Evolutionary conservation across 2,888 invertebrate genomes (phyloP).

Genomic region (Boloria selene): DNA sequence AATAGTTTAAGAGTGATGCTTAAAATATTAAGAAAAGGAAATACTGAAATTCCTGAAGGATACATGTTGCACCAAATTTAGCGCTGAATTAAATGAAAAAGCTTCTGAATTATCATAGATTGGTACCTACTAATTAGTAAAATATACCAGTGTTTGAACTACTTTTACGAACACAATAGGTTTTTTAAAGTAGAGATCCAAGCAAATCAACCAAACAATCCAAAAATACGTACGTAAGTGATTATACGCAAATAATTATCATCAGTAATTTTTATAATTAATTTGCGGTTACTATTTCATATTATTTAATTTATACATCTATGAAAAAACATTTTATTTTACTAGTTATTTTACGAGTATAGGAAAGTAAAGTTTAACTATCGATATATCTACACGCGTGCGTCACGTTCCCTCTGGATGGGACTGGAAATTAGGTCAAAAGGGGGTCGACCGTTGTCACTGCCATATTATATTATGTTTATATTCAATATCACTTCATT

Average conservation of each 20-base stretch:
- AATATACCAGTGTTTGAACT: too few relatives aligned
- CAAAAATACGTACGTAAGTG: too few relatives aligned
- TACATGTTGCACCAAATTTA: background rate
- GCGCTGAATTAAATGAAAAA: background rate
- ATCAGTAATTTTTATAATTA: too few relatives aligned
- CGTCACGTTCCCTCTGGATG: slow-evolving; percentile 69
- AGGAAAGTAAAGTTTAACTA: slow-evolving; percentile 1
- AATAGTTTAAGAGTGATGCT: slow-evolving; percentile 16
- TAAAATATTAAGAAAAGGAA: slow-evolving; percentile 24
- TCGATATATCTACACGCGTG: slow-evolving; percentile 47
- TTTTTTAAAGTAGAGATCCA: too few relatives aligned
- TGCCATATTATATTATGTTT: slow-evolving; percentile 51
- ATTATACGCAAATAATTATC: too few relatives aligned
- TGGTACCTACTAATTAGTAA: background rate
- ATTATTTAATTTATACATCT: background rate
- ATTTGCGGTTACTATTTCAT: too few relatives aligned
- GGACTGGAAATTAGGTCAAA: slow-evolving; percentile 77
- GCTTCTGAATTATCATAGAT: background rate
- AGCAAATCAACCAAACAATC: too few relatives aligned
- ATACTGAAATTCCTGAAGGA: slow-evolving; percentile 22
- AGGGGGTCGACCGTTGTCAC: slow-evolving; percentile 78
- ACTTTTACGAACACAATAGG: too few relatives aligned
- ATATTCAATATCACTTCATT: slow-evolving; percentile 36
- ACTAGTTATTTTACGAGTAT: slow-evolving; percentile 10
- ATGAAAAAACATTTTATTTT: background rate